phyloP scores from a whole-genome alignment of 2,797 vertebrate genomes.

The Sarcoramphus papa region DNA sequence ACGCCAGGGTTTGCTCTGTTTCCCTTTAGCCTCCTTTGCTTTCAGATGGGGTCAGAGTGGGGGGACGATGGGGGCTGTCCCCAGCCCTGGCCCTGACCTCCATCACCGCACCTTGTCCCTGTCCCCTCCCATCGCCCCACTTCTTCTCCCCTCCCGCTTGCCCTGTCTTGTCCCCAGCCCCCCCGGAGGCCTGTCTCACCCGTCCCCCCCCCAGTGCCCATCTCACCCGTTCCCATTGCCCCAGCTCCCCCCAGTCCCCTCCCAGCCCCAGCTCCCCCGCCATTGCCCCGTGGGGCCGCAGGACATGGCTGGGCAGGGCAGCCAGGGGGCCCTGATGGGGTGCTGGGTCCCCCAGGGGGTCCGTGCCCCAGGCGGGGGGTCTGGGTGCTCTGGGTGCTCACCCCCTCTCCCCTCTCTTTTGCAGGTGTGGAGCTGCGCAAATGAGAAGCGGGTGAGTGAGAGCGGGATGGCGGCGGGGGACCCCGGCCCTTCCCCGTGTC shows the following conservation, averaged over 20 bases:
- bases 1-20: background rate
- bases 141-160: background rate
- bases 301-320: background rate
- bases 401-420: slow-evolving; percentile 2
- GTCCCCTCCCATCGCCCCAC: rapidly evolving
- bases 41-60: background rate
- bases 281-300: rapidly evolving
- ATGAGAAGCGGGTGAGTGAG: slow-evolving; percentile 46
- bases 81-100: background rate
- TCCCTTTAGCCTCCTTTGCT: background rate
- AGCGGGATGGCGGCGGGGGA: background rate
- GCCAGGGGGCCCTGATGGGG: background rate
- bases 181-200: background rate
- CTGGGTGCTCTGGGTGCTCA: background rate
- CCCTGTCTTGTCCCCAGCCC: background rate
- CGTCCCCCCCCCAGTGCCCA: background rate
- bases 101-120: rapidly evolving
- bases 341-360: background rate
- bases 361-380: rapidly evolving
- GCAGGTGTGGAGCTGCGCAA: slow-evolving; percentile 46
- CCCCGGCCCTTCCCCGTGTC: background rate
- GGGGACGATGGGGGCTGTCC: background rate
- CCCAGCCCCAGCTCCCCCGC: background rate
- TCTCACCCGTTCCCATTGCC: background rate
- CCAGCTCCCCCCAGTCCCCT: background rate